Conservation (phyloP, 2,797 vertebrate genomes). For the Aratinga solstitialis region DNA sequence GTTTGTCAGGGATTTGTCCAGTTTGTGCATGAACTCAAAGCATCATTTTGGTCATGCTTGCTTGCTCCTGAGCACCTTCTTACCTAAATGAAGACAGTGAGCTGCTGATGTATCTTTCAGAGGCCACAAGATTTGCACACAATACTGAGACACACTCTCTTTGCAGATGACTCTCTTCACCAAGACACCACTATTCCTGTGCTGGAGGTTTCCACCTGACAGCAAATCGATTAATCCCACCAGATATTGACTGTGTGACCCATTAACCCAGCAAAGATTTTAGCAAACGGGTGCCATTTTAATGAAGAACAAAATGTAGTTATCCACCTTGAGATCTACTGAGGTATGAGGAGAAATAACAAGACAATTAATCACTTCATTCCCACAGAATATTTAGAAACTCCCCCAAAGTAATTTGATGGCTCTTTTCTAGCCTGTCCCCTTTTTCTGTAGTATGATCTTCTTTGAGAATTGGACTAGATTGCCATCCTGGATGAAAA, state of each 20-base stretch:
- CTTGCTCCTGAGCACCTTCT: neutral
- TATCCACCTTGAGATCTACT: neutral
- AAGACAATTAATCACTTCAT: neutral
- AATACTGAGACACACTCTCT: neutral
- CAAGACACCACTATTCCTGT: neutral
- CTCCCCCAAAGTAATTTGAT: neutral
- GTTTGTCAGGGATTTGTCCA: neutral
- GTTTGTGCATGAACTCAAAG: neutral
- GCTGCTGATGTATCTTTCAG: neutral
- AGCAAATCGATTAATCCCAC: neutral
- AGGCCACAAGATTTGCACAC: neutral
- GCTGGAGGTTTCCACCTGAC: neutral
- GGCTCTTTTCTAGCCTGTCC: neutral
- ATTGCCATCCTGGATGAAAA: neutral
- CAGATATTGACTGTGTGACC: neutral
- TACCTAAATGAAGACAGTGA: neutral
- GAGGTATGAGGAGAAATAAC: neutral
- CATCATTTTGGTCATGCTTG: neutral
- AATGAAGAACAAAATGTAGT: neutral
- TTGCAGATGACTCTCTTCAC: neutral
- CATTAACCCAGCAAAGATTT: neutral
- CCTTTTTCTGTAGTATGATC: neutral
- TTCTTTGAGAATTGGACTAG: neutral
- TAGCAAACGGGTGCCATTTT: neutral
- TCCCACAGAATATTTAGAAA: neutral